These are phyloP conservation scores for Phocoena phocoena DNA, from an alignment of 2,113 vertebrate species.

Conservation along the genomic window DNA sequence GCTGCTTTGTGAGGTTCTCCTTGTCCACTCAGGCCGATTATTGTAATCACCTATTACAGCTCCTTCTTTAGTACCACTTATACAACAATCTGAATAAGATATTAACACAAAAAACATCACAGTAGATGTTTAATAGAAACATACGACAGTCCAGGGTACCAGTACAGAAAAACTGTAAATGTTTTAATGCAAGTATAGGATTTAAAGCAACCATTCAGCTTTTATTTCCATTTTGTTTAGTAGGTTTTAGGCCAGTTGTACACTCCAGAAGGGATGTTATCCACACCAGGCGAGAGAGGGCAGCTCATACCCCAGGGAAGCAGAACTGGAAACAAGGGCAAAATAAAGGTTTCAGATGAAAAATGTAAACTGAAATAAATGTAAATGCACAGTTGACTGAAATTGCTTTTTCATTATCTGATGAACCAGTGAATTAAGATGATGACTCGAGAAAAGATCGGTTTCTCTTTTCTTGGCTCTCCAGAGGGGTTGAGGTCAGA, in stretches of 20 bases:
- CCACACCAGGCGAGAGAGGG: background rate
- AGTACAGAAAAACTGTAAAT: too few species aligned
- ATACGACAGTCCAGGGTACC: too few species aligned
- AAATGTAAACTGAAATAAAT: slow-evolving; percentile 33
- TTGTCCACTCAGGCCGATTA: background rate
- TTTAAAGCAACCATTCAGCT: background rate
- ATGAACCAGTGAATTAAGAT: background rate
- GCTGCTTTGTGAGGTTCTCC: background rate
- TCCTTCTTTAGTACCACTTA: background rate
- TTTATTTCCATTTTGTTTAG: slow-evolving; percentile 1
- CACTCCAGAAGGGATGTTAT: background rate
- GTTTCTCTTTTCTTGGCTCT: background rate
- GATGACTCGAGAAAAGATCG: background rate
- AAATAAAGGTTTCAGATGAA: slow-evolving; percentile 20
- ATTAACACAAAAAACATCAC: too few species aligned
- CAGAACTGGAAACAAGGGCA: background rate
- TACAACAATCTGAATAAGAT: too few species aligned
- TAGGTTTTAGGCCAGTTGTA: background rate
- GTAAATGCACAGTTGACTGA: background rate
- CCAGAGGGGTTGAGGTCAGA: background rate
- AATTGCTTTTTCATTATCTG: slow-evolving; percentile 3
- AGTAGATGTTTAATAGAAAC: too few species aligned
- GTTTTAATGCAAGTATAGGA: too few species aligned
- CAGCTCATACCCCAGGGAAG: background rate
- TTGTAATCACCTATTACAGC: background rate